phyloP scores from a whole-genome alignment of 2,888 invertebrate genomes.

The Lithophane semibrunnea region DNA sequence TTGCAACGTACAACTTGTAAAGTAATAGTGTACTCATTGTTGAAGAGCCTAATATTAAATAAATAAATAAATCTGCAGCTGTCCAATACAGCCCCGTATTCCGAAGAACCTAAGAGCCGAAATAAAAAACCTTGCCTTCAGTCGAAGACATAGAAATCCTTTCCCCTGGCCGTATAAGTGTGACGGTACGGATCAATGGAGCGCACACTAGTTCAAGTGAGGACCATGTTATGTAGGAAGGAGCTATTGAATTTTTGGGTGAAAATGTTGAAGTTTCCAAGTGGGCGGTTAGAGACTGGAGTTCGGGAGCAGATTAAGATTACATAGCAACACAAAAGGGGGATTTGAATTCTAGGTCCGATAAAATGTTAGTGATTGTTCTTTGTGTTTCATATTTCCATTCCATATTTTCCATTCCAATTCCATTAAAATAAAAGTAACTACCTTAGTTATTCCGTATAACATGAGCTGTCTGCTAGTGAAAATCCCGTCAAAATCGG shows the following conservation, averaged over 20 bases:
- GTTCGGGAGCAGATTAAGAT: not conserved
- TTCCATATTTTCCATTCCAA: too few relatives aligned
- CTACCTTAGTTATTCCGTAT: too few relatives aligned
- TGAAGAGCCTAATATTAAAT: too few relatives aligned
- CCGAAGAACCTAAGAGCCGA: constrained; percentile 3
- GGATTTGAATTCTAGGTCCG: not conserved
- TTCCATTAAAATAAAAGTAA: too few relatives aligned
- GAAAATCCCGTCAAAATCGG: too few relatives aligned
- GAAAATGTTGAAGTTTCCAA: not conserved
- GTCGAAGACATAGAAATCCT: constrained; percentile 61
- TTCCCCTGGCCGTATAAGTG: constrained; percentile 55
- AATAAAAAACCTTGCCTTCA: constrained; percentile 46
- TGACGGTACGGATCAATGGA: constrained; percentile 52
- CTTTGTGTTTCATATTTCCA: too few relatives aligned
- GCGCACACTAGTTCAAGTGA: constrained; percentile 57
- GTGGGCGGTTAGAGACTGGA: not conserved
- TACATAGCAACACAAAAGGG: not conserved
- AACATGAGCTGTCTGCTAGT: too few relatives aligned
- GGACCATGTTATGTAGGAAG: constrained; percentile 23
- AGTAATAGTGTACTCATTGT: too few relatives aligned
- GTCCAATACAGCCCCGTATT: constrained; percentile 17
- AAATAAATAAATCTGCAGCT: too few relatives aligned
- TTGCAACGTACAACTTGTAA: too few relatives aligned
- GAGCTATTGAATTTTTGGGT: not conserved
- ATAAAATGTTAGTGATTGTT: too few relatives aligned